Evolutionary conservation across 92 coral and sea anemone genomes (phyloP).

Genomic region (Zoanthus sansibaricus): DNA sequence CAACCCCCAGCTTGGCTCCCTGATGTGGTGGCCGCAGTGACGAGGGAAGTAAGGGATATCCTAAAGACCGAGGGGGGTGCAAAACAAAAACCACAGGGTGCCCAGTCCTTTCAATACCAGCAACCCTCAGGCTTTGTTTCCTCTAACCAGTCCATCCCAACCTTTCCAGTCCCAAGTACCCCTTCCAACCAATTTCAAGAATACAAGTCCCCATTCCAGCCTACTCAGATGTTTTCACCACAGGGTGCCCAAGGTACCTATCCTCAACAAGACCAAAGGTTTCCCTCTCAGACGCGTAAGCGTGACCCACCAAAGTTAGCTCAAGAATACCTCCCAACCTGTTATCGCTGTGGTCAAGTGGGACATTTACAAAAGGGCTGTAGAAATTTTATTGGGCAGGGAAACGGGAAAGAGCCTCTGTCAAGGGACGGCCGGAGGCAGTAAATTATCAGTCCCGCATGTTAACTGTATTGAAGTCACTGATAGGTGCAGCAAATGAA

Average conservation of each 20-base stretch:
- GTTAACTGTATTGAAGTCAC: slow-evolving; percentile 5
- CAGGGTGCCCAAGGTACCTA: slow-evolving; percentile 23
- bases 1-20: slow-evolving; percentile 3
- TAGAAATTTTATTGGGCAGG: background rate
- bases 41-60: slow-evolving; percentile 19
- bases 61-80: slow-evolving; percentile 15
- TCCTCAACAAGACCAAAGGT: slow-evolving; percentile 11
- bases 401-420: slow-evolving; percentile 21
- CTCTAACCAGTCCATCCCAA: slow-evolving; percentile 25
- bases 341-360: slow-evolving; percentile 20
- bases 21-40: slow-evolving; percentile 16
- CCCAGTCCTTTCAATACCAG: slow-evolving; percentile 29
- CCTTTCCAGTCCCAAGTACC: slow-evolving; percentile 4
- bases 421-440: slow-evolving; percentile 27
- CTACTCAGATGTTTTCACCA: slow-evolving; percentile 20
- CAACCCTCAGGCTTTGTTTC: slow-evolving; percentile 19
- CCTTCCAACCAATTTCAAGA: slow-evolving; percentile 14
- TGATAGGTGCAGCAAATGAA: slow-evolving; percentile 12
- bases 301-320: slow-evolving; percentile 3
- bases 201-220: slow-evolving; percentile 5
- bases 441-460: slow-evolving; percentile 10
- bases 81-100: slow-evolving; percentile 8
- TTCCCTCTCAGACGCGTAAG: background rate
- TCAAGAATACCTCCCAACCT: slow-evolving; percentile 11
- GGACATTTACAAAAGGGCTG: slow-evolving; percentile 10